Evolutionary conservation across 2,888 invertebrate species (phyloP), one percentile per base, ranked within the genome.

Genomic region (Acanthosepion esculentum): DNA sequence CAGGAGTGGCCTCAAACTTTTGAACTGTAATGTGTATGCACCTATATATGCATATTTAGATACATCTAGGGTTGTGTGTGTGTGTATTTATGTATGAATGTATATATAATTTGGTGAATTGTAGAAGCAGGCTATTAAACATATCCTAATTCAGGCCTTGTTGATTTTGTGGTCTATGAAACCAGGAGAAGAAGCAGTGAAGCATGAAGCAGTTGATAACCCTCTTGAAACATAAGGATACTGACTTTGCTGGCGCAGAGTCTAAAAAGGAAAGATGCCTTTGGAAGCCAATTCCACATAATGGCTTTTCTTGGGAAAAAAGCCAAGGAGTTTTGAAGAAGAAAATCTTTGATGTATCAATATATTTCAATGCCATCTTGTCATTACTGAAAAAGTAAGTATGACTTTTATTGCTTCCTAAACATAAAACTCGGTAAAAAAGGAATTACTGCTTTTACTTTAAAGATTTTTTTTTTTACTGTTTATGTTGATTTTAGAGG

Each of bases 301-400:
- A n/a, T 78, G n/a, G 78, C 78, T 78, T 78, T 78, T 78, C 78
- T 78, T 29, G n/a, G 78, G 78, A 15, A 78, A 78, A 78, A 78
- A n/a, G 78, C 78, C 78, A 78, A 78, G 29, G 15, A 8, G n/a
- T 78, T 78, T 78, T 4, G 1, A 78, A n/a, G n/a, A n/a, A 78
- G n/a, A 78, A 78, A 78, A 78, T n/a, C 78, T n/a, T n/a, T 20
- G 26, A n/a, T n/a, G 78, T 78, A 78, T 78, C 78, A n/a, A 78
- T 78, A 78, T n/a, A 78, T 78, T 78, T 78, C 78, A 78, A 29
- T 78, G 78, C 78, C 78, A 29, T 78, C 78, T 78, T 78, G 78
- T 78, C 78, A 78, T 78, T 78, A 78, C 78, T 78, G 78, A 78
- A 78, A 29, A 78, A 78, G 78, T 78, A 78, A 78, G n/a, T 78